Percentiles rank a stretch among this genome's conserved stretches.
Conservation (phyloP, 2,888 invertebrate genomes). For the Ectemnius cavifrons region DNA sequence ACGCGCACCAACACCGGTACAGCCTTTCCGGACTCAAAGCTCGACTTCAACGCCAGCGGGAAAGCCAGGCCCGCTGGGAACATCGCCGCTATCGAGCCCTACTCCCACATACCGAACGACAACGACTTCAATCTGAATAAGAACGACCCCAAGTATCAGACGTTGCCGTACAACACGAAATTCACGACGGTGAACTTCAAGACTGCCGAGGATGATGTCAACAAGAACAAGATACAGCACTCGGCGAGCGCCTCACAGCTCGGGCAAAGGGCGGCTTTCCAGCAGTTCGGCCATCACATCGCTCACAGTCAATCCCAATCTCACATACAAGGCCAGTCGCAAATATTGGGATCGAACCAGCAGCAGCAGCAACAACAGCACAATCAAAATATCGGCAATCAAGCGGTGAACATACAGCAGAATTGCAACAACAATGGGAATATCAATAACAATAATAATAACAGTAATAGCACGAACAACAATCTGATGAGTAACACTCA, state of each 20-base stretch:
- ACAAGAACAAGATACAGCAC: constrained; percentile 75
- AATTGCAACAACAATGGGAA: constrained; percentile 62
- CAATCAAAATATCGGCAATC: constrained; percentile 61
- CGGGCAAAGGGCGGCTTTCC: constrained; percentile 70
- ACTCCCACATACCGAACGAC: constrained; percentile 87
- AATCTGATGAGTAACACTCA: constrained; percentile 52
- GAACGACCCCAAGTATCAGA: constrained; percentile 94
- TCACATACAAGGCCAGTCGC: constrained; percentile 74
- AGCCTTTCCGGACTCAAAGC: constrained; percentile 76
- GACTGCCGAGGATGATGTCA: constrained; percentile 73
- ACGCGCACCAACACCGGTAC: constrained; percentile 44
- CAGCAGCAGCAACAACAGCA: constrained; percentile 66
- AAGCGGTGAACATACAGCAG: constrained; percentile 58
- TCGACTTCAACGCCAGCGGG: constrained; percentile 69
- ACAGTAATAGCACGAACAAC: constrained; percentile 63
- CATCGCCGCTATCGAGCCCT: constrained; percentile 92
- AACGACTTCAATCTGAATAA: constrained; percentile 89
- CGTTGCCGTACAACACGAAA: constrained; percentile 93
- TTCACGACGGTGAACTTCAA: constrained; percentile 84
- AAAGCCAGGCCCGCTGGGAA: constrained; percentile 84
- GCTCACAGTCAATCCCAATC: constrained; percentile 76
- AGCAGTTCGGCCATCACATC: constrained; percentile 75
- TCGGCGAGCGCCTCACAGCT: constrained; percentile 76
- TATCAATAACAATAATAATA: constrained; percentile 62
- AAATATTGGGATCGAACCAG: constrained; percentile 60